Conservation (phyloP, 2,113 vertebrate genomes). For the Dromas ardeola region DNA sequence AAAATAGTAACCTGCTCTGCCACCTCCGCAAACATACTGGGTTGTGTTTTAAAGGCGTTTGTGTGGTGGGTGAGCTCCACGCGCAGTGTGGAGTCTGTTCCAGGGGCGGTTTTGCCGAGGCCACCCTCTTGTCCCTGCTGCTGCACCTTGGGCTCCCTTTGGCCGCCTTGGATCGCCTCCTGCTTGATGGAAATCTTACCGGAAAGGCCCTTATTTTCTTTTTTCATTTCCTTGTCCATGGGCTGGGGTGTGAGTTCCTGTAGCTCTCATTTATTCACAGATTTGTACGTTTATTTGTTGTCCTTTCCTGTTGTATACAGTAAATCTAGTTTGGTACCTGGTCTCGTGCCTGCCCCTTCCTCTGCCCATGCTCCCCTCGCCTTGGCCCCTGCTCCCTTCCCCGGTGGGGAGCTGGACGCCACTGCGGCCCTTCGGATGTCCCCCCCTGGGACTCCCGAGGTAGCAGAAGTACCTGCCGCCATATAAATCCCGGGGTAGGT, state of each 20-base stretch:
- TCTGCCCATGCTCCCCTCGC: neutral
- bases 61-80: neutral
- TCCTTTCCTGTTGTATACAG: slow-evolving; percentile 88
- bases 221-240: neutral
- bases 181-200: neutral
- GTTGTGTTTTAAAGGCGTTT: neutral
- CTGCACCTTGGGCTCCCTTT: neutral
- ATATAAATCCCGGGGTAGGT: accelerated
- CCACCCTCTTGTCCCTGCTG: neutral
- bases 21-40: neutral
- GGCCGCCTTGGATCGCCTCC: neutral
- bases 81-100: neutral
- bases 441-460: accelerated
- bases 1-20: neutral
- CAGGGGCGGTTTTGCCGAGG: neutral
- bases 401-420: accelerated
- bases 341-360: slow-evolving; percentile 24
- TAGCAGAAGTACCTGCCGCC: accelerated
- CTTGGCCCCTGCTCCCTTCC: neutral
- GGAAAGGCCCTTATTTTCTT: neutral
- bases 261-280: slow-evolving; percentile 77
- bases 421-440: accelerated
- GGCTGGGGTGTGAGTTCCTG: neutral
- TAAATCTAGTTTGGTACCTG: slow-evolving; percentile 88
- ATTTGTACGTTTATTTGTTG: slow-evolving; percentile 86